Conservation (phyloP, 2,888 invertebrate genomes). For the Lamellibrachia columna region DNA sequence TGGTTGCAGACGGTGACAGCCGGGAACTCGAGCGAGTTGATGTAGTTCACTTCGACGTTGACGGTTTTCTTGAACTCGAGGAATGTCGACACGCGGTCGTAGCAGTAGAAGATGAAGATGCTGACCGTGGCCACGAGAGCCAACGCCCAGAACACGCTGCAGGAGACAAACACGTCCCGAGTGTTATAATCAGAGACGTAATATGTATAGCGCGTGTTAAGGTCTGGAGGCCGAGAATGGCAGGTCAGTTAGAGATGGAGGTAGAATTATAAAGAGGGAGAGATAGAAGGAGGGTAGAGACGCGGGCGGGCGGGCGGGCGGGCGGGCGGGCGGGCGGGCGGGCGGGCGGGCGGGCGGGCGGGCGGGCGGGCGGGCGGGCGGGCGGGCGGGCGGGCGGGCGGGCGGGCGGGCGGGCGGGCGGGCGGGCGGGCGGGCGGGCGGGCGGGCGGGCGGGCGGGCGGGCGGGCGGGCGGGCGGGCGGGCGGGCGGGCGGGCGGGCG, state of each 20-base stretch:
- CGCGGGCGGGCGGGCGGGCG: too few relatives aligned
- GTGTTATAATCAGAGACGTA: not conserved
- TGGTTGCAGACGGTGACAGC: constrained; percentile 37
- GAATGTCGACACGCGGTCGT: constrained; percentile 27
- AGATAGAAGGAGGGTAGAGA: too few relatives aligned
- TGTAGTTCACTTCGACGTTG: constrained; percentile 36
- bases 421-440: too few relatives aligned
- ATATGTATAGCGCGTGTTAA: not conserved
- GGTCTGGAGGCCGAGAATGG: not conserved
- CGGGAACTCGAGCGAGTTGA: constrained; percentile 29
- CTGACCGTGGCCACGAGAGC: not conserved
- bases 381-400: too few relatives aligned
- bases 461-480: too few relatives aligned
- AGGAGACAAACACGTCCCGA: not conserved
- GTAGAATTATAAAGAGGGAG: too few relatives aligned
- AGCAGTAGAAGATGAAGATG: constrained; percentile 31
- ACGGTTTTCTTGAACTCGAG: constrained; percentile 32
- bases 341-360: too few relatives aligned
- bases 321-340: too few relatives aligned
- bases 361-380: too few relatives aligned
- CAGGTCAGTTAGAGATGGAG: not conserved
- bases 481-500: too few relatives aligned
- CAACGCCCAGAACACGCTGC: not conserved
- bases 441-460: too few relatives aligned
- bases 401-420: too few relatives aligned